phyloP scores from a whole-genome alignment of 2,797 vertebrate species.

The Hippopotamyrus pictus region DNA sequence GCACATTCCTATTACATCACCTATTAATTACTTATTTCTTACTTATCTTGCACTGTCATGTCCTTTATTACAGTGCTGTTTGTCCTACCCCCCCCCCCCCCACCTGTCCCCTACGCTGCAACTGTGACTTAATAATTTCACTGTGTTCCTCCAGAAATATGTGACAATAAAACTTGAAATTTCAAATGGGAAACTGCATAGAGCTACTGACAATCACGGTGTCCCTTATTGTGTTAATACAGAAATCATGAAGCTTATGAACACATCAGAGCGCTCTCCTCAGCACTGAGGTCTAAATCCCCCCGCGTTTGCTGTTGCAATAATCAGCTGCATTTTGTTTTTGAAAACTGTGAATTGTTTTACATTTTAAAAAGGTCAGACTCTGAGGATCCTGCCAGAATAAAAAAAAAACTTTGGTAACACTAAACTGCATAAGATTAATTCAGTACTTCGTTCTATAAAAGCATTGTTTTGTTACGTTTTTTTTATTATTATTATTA shows the following conservation, averaged over 20 bases:
- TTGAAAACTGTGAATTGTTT: constrained; percentile 63
- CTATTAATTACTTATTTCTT: background rate
- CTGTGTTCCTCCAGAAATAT: background rate
- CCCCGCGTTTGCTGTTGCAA: constrained; percentile 63
- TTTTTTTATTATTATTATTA: background rate
- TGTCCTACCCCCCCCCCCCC: background rate
- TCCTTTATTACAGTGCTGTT: background rate
- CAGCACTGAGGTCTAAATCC: constrained; percentile 58
- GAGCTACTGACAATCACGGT: constrained; percentile 60
- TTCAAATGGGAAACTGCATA: background rate
- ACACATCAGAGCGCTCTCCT: constrained; percentile 53
- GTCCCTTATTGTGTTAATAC: constrained; percentile 59
- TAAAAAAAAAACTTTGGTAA: background rate
- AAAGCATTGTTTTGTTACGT: background rate
- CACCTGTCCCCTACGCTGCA: background rate
- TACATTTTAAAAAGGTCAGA: constrained; percentile 74
- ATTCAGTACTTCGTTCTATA: background rate
- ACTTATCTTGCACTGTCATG: background rate
- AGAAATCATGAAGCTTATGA: constrained; percentile 37
- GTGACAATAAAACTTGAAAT: background rate
- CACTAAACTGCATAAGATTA: background rate
- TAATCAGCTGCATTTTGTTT: constrained; percentile 62
- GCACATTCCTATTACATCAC: background rate
- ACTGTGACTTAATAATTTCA: background rate
- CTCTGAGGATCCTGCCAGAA: constrained; percentile 63